phyloP scores from a whole-genome alignment of 2,888 invertebrate species.

The Achlya flavicornis region DNA sequence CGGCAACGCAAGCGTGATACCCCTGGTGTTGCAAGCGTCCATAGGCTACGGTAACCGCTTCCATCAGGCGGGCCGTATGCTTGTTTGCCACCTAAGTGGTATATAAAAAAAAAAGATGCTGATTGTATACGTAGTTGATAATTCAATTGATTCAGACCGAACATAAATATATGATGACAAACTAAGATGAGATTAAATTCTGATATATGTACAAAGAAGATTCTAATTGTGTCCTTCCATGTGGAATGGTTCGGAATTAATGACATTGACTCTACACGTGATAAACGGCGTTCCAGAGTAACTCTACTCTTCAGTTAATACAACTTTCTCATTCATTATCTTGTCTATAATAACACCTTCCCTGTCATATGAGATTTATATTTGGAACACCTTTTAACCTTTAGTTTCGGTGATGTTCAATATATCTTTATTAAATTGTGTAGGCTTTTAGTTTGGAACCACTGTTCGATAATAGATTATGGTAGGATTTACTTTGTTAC shows the following conservation, averaged over 20 bases:
- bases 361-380: constrained; percentile 1
- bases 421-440: neutral
- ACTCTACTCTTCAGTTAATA: constrained; percentile 9
- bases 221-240: constrained; percentile 6
- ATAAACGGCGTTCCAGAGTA: neutral
- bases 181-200: neutral
- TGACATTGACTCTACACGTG: neutral
- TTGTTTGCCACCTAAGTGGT: no score
- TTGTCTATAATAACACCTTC: neutral
- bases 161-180: no score
- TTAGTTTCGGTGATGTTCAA: neutral
- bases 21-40: no score
- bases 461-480: neutral
- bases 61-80: no score
- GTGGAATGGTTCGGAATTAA: neutral
- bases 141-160: no score
- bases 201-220: neutral
- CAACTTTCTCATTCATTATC: neutral
- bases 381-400: constrained; percentile 4
- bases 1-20: no score
- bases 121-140: neutral
- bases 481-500: neutral
- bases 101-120: no score
- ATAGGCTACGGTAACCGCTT: no score
- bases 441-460: constrained; percentile 1